Evolutionary conservation across 2,113 vertebrate genomes (phyloP), one percentile per base, ranked within the genome.

Genomic region (Hypocryptadius cinnamomeus): DNA sequence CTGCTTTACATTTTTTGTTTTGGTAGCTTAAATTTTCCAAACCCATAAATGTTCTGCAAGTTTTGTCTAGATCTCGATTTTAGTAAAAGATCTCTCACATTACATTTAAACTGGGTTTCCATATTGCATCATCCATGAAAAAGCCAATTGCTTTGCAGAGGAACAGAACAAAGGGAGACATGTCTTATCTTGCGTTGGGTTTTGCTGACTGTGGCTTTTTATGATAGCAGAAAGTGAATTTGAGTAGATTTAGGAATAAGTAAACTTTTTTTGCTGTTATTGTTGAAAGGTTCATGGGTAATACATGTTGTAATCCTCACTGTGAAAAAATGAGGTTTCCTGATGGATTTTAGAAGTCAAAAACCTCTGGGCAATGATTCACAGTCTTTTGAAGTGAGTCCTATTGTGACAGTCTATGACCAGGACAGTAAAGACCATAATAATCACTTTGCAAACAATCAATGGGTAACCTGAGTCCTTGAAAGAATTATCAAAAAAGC

Each of bases 401-500:
- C 2, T 40, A 0, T 31, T 2, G 4, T 21, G 47, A 20, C 17
- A 31, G 19, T 31, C 54, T 48, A 1, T 50, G 40, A 73, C 23
- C 47, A 60, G 79, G 45, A 82, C 45, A 40, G 33, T 60, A 39
- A 74, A 81, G 44, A 69, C 15, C 8, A 10, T 23, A 42, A 6
- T 28, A 68, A 54, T 53, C 1, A 5, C 44, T 80, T 84, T 80
- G 15, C 31, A 44, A 7, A 5, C 10, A 7, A 45, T 17, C 25
- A 20, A 6, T 25, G 61, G 63, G 37, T 66, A 57, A 44, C 31
- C 28, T 12, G 6, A 68, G 19, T 1, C 1, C 25, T 69, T 50
- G 22, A 57, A 69, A 44, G 30, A 60, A 50, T 18, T 22, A 56
- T 70, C 33, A 47, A 37, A 68, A 68, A 69, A 60, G 3, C 27